Percentiles rank a stretch among this genome's conserved stretches.
phyloP scores from a whole-genome alignment of 2,113 vertebrate species.

The Chaetodon auriga region DNA sequence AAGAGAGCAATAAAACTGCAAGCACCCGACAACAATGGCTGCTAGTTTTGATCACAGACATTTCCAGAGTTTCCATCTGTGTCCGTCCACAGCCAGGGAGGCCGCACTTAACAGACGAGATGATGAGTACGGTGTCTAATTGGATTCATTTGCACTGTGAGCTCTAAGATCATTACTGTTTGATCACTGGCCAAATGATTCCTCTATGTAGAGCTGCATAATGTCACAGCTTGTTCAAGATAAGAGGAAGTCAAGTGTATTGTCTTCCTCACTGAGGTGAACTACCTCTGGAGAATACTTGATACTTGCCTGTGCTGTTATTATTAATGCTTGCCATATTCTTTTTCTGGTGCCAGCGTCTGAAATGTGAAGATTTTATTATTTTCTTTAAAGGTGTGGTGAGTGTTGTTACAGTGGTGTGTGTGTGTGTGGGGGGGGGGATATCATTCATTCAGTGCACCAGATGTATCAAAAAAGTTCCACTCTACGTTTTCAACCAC shows the following conservation, averaged over 20 bases:
- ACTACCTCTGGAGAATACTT: not conserved
- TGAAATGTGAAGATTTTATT: too few relatives aligned
- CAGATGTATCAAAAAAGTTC: not conserved
- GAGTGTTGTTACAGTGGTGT: not conserved
- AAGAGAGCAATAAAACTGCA: constrained; percentile 29
- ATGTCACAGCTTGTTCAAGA: not conserved
- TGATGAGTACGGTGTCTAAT: constrained; percentile 30
- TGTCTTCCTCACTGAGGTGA: not conserved
- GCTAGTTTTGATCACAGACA: constrained; percentile 25
- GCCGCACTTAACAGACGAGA: constrained; percentile 11
- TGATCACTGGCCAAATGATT: not conserved
- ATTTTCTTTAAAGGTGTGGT: not conserved
- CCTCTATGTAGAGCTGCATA: not conserved
- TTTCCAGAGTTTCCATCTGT: constrained; percentile 12
- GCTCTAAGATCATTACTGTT: constrained; percentile 9
- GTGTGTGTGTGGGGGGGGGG: too few relatives aligned
- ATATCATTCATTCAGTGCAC: not conserved
- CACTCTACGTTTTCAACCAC: not conserved
- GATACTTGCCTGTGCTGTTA: not conserved
- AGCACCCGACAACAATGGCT: not conserved
- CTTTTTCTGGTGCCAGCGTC: too few relatives aligned
- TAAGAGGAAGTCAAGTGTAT: not conserved
- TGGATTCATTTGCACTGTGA: constrained; percentile 1
- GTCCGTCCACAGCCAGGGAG: constrained; percentile 5
- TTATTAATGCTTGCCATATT: not conserved